Evolutionary conservation across 2,888 invertebrate species (phyloP).

Genomic region (Melipona beecheii): DNA sequence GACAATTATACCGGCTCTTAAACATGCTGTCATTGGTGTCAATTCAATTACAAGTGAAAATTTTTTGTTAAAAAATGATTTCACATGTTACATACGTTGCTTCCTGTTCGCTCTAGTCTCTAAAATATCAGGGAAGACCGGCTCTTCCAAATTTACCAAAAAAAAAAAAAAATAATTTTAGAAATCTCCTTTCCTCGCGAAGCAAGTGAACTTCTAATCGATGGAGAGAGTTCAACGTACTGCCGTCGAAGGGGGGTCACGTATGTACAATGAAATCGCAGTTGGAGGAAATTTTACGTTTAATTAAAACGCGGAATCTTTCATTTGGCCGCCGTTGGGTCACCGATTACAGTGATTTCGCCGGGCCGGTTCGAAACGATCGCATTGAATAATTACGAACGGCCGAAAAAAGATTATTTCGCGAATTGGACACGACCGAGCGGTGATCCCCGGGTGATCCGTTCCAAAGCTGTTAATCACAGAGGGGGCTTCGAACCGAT

Average conservation of each 20-base stretch:
- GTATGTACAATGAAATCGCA: neutral
- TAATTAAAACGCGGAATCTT: slow-evolving; percentile 51
- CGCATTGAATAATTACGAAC: slow-evolving; percentile 56
- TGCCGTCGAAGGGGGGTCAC: neutral
- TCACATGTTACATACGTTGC: no score
- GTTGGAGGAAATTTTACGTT: slow-evolving; percentile 19
- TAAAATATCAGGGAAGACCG: no score
- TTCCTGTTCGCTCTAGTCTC: no score
- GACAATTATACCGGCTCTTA: no score
- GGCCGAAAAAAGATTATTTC: slow-evolving; percentile 57
- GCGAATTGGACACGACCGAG: slow-evolving; percentile 48
- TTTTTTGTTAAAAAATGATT: no score
- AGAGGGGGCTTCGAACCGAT: slow-evolving; percentile 28
- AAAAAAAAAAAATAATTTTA: no score
- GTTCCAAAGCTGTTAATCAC: slow-evolving; percentile 61
- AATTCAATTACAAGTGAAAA: no score
- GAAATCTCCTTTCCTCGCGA: neutral
- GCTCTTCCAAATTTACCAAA: no score
- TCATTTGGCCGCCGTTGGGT: slow-evolving; percentile 16
- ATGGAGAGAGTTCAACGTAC: neutral
- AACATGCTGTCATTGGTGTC: no score
- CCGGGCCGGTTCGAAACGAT: slow-evolving; percentile 11
- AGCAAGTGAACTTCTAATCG: neutral
- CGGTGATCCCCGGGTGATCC: slow-evolving; percentile 34
- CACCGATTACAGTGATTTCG: slow-evolving; percentile 43